Evolutionary conservation across 1,140 invertebrate species (phyloP).

Genomic region (Pteromalus puparum): DNA sequence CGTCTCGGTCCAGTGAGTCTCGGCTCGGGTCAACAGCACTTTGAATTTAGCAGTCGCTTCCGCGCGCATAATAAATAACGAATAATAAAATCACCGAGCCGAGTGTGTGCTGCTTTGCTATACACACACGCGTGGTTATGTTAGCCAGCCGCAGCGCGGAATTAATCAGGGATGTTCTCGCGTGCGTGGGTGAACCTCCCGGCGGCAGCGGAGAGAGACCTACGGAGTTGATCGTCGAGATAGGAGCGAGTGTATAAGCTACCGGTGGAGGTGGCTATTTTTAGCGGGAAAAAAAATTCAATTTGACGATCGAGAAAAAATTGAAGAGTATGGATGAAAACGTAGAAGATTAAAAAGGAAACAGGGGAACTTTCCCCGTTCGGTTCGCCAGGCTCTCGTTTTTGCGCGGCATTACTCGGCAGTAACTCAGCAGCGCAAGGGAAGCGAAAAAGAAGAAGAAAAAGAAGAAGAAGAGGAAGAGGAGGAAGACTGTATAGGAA

Average conservation of each 20-base stretch:
- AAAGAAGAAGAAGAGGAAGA: not conserved
- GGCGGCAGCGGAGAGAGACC: too few relatives aligned
- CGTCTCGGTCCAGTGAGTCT: conserved; percentile 70
- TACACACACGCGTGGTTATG: conserved; percentile 53
- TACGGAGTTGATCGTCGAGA: not conserved
- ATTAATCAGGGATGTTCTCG: conserved; percentile 23
- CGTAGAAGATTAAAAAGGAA: too few relatives aligned
- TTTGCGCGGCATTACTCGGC: not conserved
- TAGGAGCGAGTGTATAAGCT: not conserved
- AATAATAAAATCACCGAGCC: conserved; percentile 64
- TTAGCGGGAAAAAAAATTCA: too few relatives aligned
- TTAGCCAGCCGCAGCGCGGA: conserved; percentile 7
- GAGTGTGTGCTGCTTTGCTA: conserved; percentile 51
- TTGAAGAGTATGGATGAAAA: too few relatives aligned
- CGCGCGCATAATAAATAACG: conserved; percentile 60
- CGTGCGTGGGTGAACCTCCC: not conserved
- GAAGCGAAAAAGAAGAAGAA: not conserved
- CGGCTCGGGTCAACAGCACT: conserved; percentile 69
- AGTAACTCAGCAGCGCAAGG: not conserved
- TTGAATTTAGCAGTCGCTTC: conserved; percentile 61
- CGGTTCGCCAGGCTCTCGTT: not conserved
- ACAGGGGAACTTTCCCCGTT: too few relatives aligned
- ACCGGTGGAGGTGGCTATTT: too few relatives aligned
- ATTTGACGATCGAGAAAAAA: too few relatives aligned
- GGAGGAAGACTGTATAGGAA: conserved; percentile 23